Conservation (phyloP, 2,888 invertebrate species). For the Lepas anatifera region DNA sequence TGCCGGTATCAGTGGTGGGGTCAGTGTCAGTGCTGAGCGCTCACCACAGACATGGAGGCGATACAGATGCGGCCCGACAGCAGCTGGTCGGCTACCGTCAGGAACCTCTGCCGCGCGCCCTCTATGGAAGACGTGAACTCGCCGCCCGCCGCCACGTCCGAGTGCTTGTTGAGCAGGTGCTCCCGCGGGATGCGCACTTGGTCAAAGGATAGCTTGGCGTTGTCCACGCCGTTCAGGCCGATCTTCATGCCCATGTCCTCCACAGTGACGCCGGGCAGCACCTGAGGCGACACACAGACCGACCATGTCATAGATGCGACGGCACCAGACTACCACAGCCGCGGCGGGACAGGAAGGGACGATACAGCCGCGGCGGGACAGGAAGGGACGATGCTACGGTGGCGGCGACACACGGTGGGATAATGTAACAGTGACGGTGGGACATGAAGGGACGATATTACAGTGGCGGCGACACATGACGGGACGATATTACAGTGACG, state of each 20-base stretch:
- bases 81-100: slow-evolving; percentile 27
- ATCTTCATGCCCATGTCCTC: slow-evolving; percentile 28
- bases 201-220: slow-evolving; percentile 26
- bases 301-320: too few relatives aligned
- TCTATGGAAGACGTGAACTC: slow-evolving; percentile 25
- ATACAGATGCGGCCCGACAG: slow-evolving; percentile 27
- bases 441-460: too few relatives aligned
- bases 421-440: too few relatives aligned
- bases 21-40: not conserved
- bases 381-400: too few relatives aligned
- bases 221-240: slow-evolving; percentile 28
- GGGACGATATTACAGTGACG: too few relatives aligned
- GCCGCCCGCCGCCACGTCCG: slow-evolving; percentile 25
- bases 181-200: slow-evolving; percentile 27
- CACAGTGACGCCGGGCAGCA: slow-evolving; percentile 25
- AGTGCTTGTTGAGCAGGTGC: slow-evolving; percentile 25
- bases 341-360: too few relatives aligned
- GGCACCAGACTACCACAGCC: too few relatives aligned
- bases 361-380: too few relatives aligned
- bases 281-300: too few relatives aligned
- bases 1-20: too few relatives aligned
- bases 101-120: slow-evolving; percentile 25
- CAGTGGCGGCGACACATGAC: too few relatives aligned
- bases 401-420: too few relatives aligned
- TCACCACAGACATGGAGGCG: slow-evolving; percentile 26